phyloP scores from a whole-genome alignment of 2,113 vertebrate species.

The Heteronetta atricapilla region DNA sequence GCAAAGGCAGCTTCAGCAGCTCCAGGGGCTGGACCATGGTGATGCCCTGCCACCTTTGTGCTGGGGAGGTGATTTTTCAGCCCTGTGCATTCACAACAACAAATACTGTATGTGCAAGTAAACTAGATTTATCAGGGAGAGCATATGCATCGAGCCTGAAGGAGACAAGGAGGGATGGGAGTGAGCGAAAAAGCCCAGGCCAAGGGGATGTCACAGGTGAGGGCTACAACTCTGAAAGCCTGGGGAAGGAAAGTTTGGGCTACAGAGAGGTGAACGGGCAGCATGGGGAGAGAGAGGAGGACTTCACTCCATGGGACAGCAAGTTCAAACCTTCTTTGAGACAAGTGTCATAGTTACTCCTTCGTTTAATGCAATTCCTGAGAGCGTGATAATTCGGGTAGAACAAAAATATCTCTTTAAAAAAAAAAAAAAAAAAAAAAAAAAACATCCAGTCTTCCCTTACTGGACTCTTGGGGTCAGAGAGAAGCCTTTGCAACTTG shows the following conservation, averaged over 20 bases:
- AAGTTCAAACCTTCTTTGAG: background rate
- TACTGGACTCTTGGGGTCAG: background rate
- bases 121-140: background rate
- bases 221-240: background rate
- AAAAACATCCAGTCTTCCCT: background rate
- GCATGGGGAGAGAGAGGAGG: too few relatives aligned
- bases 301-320: background rate
- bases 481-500: background rate
- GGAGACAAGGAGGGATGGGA: background rate
- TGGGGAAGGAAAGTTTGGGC: background rate
- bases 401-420: background rate
- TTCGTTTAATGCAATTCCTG: background rate
- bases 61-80: background rate
- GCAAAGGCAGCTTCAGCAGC: background rate
- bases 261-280: background rate
- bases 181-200: background rate
- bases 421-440: accelerated
- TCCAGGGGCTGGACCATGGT: background rate
- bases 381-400: background rate
- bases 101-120: background rate
- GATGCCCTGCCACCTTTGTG: background rate
- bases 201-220: background rate
- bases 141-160: too few relatives aligned
- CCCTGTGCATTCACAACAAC: background rate
- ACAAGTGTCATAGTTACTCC: background rate